Base-by-base conservation (phyloP, 2,113 vertebrate genomes). In the Crotalus tigris region DNA sequence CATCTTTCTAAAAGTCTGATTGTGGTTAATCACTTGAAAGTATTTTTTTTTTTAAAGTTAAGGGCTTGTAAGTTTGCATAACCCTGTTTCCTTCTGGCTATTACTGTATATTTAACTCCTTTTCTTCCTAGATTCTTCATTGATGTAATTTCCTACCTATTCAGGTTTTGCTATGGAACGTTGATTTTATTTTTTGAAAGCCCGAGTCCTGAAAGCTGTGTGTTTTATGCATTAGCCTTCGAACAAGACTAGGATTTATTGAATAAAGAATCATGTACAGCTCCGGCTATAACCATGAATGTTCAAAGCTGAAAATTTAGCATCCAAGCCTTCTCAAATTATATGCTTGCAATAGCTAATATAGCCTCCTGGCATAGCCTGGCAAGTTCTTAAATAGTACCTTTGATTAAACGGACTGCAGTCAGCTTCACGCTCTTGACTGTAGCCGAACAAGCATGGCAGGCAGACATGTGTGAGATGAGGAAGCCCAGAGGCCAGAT, bases 301-400 rank as follows among this genome's bases (percentile, higher is more conserved):
- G 19, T 23, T 57, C 23, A 58, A 12, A 23, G 39, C 11, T 26
- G 95, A 88, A 95, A 95, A 91, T 87, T 21, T n/a, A 93, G 87
- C 88, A 94, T 81, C 89, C 92, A 3, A 59, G 69, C 6, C 75
- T 91, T 29, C 86, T 29, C 90, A 10, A 95, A 33, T 87, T 91
- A 90, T 96, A 96, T 93, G 96, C 53, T 61, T 53, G 59, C 15
- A 57, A 90, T 53, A 94, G 85, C 3, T 58, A 13, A 93, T 88
- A 90, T 93, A 95, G 89, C 87, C 59, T 95, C 93, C 92, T 94
- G 94, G 93, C 95, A 95, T 96, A 96, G 95, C 95, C 93, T 12
- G 0, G 44, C 33, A 90, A 95, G 90, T 95, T 97, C 95, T 94
- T 95, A 95, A 94, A 55, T 57, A 75, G 17, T 96, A 95, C 23